Base-by-base conservation (phyloP, 2,888 invertebrate species). In the Tyria jacobaeae region DNA sequence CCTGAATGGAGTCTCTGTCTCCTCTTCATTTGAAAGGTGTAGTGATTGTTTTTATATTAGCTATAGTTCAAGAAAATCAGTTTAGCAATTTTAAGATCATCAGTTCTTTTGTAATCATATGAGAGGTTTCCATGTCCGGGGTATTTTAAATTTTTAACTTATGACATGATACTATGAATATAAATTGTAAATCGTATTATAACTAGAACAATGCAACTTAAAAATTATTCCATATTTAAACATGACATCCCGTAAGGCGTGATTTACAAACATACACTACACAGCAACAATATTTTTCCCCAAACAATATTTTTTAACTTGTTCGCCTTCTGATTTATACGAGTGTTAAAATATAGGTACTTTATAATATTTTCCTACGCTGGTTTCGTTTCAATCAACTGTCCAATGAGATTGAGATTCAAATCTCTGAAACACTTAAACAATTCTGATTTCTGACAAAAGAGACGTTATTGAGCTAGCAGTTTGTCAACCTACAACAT, bases 311-410 rank as follows among this genome's bases (percentile, higher is more conserved):
- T 12, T 10, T 44, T 44, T 21, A 12, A 44, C 44, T 21, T 41
- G 10, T 41, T 17, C 2, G 10, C 41, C 41, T 44, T 44, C 44
- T 21, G 21, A 44, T 3, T 25, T 15, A 6, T 15, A 48, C 14
- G 7, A n/a, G n/a, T 27, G 15, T 6, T n/a, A 3, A 24, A 35
- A 37, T n/a, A 15, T 37, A n/a, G n/a, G n/a, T n/a, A 35, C 35
- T 48, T 48, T 25, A 53, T 21, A 59, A 59, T 59, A 48, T 47
- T 59, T 47, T 47, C 1, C 21, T 15, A n/a, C 17, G 17, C 47
- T 53, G 47, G 47, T 47, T 52, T 21, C 37, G 47, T 53, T 52
- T 47, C 53, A 53, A 53, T 53, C 52, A 47, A 47, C 44, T 47
- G 47, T 31, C 27, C 27, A 17, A 35, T 35, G 35, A 51, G 5